Evolutionary conservation across 1,140 invertebrate genomes (phyloP), one percentile per base, ranked within the genome.

Genomic region (Notospermus geniculatus): DNA sequence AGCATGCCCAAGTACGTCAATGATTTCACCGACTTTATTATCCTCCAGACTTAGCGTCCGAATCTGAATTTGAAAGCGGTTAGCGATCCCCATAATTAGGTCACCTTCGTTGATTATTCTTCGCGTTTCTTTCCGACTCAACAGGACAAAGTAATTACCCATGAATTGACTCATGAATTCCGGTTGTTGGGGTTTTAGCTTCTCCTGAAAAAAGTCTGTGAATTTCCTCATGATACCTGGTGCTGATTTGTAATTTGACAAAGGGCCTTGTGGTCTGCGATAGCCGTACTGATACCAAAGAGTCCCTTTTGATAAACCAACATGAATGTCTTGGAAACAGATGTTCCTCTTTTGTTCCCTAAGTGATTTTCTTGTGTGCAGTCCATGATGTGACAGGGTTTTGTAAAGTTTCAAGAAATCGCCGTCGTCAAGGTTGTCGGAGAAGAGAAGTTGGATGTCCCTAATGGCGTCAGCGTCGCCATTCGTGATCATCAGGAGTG

Each of bases 201-300:
- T 54, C 39, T 28, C 32, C 25, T 52, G 62, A 27, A 36, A 72
- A 57, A 57, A 69, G 54, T 17, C 63, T 25, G 7, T 65, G 39
- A 46, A 75, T 62, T 57, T 64, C 68, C 4, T 63, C 19, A 81
- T 61, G 46, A 76, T 65, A 15, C 43, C 9, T 11, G 59, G 30
- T 0, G 62, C 59, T 1, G 70, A 65, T 63, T 59, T 30, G 5
- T 13, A 41, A 55, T 70, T 46, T 30, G 28, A 5, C 17, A 83
- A 25, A 23, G 83, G 79, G 41, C 81, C 79, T 69, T 85, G 84
- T 1, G 78, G 77, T 52, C 71, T 57, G 32, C 64, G 65, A 66
- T 84, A 85, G 2, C 85, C 84, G 77, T 85, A 85, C 27, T 85
- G 78, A 69, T 84, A 85, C 83, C 83, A 85, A 7, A 73, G 62